These are phyloP conservation scores for Argyrosomus japonicus DNA, from an alignment of 2,113 vertebrate genomes.

Conservation along the genomic window DNA sequence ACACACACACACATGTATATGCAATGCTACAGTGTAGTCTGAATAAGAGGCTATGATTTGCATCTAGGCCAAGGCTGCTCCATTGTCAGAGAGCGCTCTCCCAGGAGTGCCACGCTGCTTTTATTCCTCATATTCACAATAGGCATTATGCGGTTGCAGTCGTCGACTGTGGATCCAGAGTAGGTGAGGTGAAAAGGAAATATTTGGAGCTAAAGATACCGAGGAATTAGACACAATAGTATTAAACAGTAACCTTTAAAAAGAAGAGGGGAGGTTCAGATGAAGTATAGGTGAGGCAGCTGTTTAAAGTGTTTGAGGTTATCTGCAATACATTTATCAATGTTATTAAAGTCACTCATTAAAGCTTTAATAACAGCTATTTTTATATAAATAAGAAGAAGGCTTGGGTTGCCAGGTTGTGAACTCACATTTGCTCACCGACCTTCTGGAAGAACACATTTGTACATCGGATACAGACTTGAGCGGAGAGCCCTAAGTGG, in stretches of 20 bases:
- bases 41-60: slow-evolving; percentile 71
- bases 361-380: neutral
- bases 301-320: slow-evolving; percentile 2
- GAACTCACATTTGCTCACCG: neutral
- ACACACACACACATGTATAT: neutral
- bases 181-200: slow-evolving; percentile 55
- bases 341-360: neutral
- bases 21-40: slow-evolving; percentile 7
- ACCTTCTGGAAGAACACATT: too few species aligned
- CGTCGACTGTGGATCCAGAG: slow-evolving; percentile 53
- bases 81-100: slow-evolving; percentile 68
- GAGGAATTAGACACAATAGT: slow-evolving; percentile 41
- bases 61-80: slow-evolving; percentile 84
- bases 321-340: neutral
- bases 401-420: slow-evolving; percentile 2
- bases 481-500: too few species aligned
- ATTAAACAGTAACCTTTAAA: slow-evolving; percentile 55
- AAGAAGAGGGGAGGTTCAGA: neutral
- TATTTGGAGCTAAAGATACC: slow-evolving; percentile 53
- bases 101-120: slow-evolving; percentile 69
- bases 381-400: neutral
- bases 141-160: slow-evolving; percentile 56
- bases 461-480: too few species aligned
- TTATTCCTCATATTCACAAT: slow-evolving; percentile 72
- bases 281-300: slow-evolving; percentile 30